phyloP scores from a whole-genome alignment of 2,888 invertebrate genomes.

The Chalcosyrphus nemorum region DNA sequence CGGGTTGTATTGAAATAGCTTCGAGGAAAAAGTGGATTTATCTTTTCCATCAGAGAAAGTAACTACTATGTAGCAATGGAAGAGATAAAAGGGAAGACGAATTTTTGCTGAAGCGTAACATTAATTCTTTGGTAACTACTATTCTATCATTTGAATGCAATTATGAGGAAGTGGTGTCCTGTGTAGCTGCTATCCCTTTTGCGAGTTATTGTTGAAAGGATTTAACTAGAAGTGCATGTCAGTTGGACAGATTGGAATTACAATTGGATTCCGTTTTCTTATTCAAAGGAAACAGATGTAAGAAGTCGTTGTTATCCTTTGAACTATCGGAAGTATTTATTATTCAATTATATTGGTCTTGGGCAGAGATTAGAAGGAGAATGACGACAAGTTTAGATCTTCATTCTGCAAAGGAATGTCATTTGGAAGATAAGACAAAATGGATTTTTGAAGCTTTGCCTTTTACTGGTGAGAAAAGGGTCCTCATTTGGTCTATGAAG shows the following conservation, averaged over 20 bases:
- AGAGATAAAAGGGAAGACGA: not conserved
- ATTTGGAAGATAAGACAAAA: too few relatives aligned
- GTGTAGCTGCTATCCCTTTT: not conserved
- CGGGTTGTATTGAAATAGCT: slow-evolving; percentile 18
- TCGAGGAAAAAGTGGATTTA: slow-evolving; percentile 20
- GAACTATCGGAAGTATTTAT: too few relatives aligned
- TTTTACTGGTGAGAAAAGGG: too few relatives aligned
- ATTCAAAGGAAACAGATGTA: not conserved
- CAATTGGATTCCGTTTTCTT: not conserved
- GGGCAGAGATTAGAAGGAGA: too few relatives aligned
- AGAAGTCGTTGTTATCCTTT: too few relatives aligned
- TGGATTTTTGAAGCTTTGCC: too few relatives aligned
- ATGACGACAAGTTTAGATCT: too few relatives aligned
- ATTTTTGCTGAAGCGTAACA: not conserved
- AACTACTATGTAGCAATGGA: not conserved
- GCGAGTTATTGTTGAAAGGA: not conserved
- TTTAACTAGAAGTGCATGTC: not conserved
- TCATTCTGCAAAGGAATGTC: too few relatives aligned
- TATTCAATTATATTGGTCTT: not conserved
- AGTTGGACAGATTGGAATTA: not conserved
- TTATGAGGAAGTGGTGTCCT: not conserved
- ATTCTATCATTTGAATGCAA: slow-evolving; percentile 2
- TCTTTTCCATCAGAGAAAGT: not conserved
- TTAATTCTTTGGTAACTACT: not conserved
- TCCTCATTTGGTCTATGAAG: too few relatives aligned